A percentile compares a stretch with the other conserved stretches of the same genome.
These are phyloP conservation scores for Labia minor DNA, from an alignment of 2,888 invertebrate species.

Conservation along the genomic window DNA sequence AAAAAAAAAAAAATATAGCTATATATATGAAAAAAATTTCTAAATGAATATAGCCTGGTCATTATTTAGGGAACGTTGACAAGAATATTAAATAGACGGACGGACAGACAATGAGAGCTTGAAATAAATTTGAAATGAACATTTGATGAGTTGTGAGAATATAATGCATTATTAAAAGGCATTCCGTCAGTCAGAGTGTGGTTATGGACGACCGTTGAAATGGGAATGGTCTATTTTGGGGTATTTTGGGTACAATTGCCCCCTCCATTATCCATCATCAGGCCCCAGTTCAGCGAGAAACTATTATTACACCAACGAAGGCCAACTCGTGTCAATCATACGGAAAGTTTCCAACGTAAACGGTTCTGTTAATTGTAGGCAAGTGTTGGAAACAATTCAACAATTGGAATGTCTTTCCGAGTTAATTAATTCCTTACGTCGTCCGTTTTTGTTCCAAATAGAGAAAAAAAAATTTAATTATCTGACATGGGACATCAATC, in stretches of 20 bases:
- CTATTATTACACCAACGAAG: not conserved
- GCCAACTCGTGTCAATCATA: not conserved
- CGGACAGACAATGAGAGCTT: not conserved
- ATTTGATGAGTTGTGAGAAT: not conserved
- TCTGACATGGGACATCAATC: not conserved
- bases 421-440: not conserved
- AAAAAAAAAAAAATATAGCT: not conserved
- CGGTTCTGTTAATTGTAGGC: not conserved
- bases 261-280: not conserved
- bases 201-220: not conserved
- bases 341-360: not conserved
- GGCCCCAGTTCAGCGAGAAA: not conserved
- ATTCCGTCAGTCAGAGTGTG: not conserved
- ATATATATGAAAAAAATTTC: no score
- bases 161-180: conserved; percentile 13
- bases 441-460: no score
- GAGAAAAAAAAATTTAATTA: not conserved
- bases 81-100: not conserved
- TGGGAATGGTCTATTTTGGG: conserved; percentile 6
- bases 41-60: no score
- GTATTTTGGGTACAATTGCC: not conserved
- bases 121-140: not conserved
- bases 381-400: conserved; percentile 1
- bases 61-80: not conserved
- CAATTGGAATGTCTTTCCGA: not conserved